Percentiles rank a stretch among this genome's conserved stretches.
These are phyloP conservation scores for Arnoldichthys spilopterus DNA, from an alignment of 2,797 vertebrate species.

Conservation along the genomic window DNA sequence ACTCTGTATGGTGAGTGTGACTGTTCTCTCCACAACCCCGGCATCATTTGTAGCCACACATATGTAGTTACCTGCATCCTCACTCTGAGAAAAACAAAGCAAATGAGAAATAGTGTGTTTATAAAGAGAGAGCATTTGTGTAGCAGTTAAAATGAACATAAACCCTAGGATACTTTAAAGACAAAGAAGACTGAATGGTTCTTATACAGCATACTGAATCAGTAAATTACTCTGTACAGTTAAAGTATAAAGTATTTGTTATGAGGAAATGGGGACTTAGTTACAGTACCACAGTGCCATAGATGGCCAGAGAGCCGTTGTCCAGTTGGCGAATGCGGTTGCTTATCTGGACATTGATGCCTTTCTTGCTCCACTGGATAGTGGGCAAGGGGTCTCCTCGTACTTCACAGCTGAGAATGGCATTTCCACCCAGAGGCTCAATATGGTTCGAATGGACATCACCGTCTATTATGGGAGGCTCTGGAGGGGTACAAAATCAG, in stretches of 20 bases:
- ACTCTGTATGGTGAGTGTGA: constrained; percentile 91
- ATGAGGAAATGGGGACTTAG: background rate
- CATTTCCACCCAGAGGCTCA: constrained; percentile 90
- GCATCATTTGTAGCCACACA: constrained; percentile 94
- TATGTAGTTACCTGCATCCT: constrained; percentile 93
- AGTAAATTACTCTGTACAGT: background rate
- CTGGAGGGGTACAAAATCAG: constrained; percentile 67
- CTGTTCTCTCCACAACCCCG: constrained; percentile 86
- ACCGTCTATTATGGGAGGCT: constrained; percentile 94
- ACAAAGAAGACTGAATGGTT: background rate
- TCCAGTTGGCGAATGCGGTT: constrained; percentile 87
- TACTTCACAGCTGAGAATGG: constrained; percentile 91
- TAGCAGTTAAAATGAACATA: too few species aligned
- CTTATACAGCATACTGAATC: background rate
- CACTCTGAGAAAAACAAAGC: constrained; percentile 76
- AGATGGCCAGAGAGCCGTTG: constrained; percentile 95
- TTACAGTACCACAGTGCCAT: constrained; percentile 87
- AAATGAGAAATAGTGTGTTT: background rate
- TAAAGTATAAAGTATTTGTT: background rate
- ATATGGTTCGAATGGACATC: constrained; percentile 86
- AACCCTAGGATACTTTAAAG: too few species aligned
- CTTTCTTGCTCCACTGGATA: constrained; percentile 93
- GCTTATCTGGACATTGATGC: constrained; percentile 81
- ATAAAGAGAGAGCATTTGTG: background rate
- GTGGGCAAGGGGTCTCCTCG: constrained; percentile 90